Conservation (phyloP, 2,797 vertebrate species). For the Myotis planiceps region DNA sequence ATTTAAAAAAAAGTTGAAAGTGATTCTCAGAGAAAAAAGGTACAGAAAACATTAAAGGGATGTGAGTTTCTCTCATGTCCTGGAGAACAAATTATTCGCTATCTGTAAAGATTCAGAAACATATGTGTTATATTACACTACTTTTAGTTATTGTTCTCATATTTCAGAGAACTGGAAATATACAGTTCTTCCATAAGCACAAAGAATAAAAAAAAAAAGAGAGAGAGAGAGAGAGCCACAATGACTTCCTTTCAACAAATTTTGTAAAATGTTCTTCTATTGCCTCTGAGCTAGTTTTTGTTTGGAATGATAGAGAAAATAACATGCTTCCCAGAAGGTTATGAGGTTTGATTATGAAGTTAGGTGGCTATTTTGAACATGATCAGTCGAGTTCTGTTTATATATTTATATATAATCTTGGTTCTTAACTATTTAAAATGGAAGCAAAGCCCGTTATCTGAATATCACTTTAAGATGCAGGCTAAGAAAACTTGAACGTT, state of each 20-base stretch:
- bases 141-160: conserved; percentile 12
- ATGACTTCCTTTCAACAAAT: not conserved
- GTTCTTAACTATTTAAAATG: not conserved
- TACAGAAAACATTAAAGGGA: conserved; percentile 4
- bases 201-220: not conserved
- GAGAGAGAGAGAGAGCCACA: not conserved
- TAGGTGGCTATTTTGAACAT: conserved; percentile 37
- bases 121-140: not conserved
- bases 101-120: conserved; percentile 26
- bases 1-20: conserved; percentile 24
- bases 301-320: not conserved
- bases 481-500: not conserved
- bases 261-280: not conserved
- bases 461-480: not conserved
- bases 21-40: not conserved
- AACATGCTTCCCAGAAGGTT: not conserved
- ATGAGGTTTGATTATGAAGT: not conserved
- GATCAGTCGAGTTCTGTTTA: not conserved
- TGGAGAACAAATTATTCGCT: not conserved
- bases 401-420: conserved; percentile 26
- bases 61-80: not conserved
- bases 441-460: not conserved
- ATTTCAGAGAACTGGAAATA: conserved; percentile 16
- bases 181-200: not conserved
- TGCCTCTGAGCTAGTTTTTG: conserved; percentile 28